A percentile compares a stretch with the other conserved stretches of the same genome.
phyloP scores from a whole-genome alignment of 2,888 invertebrate genomes.

The Lucinisca nassula region DNA sequence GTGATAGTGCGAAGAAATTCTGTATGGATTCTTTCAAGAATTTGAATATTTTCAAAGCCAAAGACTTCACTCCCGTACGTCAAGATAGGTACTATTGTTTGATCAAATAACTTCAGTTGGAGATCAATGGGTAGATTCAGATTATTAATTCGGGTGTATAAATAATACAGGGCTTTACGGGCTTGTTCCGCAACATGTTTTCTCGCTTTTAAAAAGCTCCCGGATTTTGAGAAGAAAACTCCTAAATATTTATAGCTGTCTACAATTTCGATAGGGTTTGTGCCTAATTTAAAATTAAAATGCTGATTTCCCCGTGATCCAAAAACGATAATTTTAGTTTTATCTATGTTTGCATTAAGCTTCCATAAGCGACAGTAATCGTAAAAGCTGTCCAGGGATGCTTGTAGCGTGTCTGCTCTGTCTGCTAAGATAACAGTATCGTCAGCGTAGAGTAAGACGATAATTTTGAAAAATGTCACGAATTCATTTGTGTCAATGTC shows the following conservation, averaged over 20 bases:
- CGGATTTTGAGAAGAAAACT: neutral
- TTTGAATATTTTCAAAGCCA: slow-evolving; percentile 24
- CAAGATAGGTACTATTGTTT: slow-evolving; percentile 30
- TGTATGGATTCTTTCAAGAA: slow-evolving; percentile 19
- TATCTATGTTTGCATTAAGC: slow-evolving; percentile 22
- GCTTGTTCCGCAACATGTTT: slow-evolving; percentile 13
- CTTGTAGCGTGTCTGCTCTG: neutral
- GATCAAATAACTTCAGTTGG: slow-evolving; percentile 20
- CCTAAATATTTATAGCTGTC: slow-evolving; percentile 25
- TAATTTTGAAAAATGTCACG: neutral
- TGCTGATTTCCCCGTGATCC: neutral
- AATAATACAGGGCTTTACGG: slow-evolving; percentile 1
- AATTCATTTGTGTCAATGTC: neutral
- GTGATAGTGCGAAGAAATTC: slow-evolving; percentile 17
- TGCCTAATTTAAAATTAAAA: neutral
- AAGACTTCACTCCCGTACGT: slow-evolving; percentile 36
- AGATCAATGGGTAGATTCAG: neutral
- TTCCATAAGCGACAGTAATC: slow-evolving; percentile 31
- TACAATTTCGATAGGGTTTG: neutral
- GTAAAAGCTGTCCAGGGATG: neutral
- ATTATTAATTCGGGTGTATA: slow-evolving; percentile 7
- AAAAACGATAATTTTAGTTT: slow-evolving; percentile 29
- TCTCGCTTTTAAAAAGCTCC: slow-evolving; percentile 15
- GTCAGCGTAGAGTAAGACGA: slow-evolving; percentile 38
- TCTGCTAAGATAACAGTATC: slow-evolving; percentile 34